Percentiles rank a stretch among this genome's conserved stretches.
Evolutionary conservation across 92 coral and sea anemone species (phyloP).

Genomic region (Isaurus tuberculatus): DNA sequence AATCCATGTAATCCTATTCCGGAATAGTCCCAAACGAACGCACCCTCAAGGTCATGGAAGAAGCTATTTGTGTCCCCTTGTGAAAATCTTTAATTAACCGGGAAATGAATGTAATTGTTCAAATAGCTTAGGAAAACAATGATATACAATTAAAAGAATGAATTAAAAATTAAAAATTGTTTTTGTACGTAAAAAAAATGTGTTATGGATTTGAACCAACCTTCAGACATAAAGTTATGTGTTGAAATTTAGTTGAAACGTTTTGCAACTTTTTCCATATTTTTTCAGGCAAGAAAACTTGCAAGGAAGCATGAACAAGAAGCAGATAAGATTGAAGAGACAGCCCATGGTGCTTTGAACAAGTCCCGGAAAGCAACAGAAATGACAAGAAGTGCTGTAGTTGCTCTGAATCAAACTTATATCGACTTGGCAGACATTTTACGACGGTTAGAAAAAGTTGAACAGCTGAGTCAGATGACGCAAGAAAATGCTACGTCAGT

Average conservation of each 20-base stretch:
- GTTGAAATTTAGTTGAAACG: background rate
- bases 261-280: background rate
- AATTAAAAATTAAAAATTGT: too few species aligned
- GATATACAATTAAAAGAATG: too few species aligned
- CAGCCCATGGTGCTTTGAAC: conserved; percentile 65
- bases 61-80: too few species aligned
- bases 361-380: conserved; percentile 74
- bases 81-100: too few species aligned
- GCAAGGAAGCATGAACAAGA: conserved; percentile 84
- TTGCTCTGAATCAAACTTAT: conserved; percentile 66
- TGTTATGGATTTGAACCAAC: too few species aligned
- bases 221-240: too few species aligned
- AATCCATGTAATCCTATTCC: too few species aligned
- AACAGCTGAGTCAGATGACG: conserved; percentile 60
- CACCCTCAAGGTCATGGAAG: too few species aligned
- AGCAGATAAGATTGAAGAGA: conserved; percentile 69
- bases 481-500: conserved; percentile 64
- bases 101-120: too few species aligned
- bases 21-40: too few species aligned
- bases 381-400: conserved; percentile 64
- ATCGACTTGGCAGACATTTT: conserved; percentile 71
- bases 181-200: too few species aligned
- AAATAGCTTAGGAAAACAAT: too few species aligned
- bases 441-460: conserved; percentile 62
- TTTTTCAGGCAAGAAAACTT: conserved; percentile 67